Evolutionary conservation across 2,113 vertebrate species (phyloP).

Genomic region (Rhea americana): DNA sequence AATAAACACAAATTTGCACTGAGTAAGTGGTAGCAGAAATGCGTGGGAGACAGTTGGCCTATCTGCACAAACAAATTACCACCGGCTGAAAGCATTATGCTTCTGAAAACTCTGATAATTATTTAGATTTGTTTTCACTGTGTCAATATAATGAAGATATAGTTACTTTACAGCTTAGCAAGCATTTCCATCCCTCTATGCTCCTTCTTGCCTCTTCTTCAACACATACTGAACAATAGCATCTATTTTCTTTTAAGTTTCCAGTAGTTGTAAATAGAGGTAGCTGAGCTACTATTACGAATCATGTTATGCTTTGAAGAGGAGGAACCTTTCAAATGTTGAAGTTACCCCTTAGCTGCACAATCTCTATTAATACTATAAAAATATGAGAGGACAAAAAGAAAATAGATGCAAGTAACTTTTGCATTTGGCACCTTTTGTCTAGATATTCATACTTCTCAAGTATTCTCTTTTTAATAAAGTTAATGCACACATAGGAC

Average conservation of each 20-base stretch:
- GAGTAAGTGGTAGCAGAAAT: neutral
- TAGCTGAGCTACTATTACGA: conserved; percentile 78
- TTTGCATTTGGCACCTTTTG: conserved; percentile 84
- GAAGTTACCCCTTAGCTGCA: conserved; percentile 75
- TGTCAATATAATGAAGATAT: conserved; percentile 4
- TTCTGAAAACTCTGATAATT: conserved; percentile 18
- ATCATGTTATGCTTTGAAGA: conserved; percentile 69
- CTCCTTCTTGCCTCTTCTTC: conserved; percentile 56
- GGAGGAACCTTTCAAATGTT: conserved; percentile 74
- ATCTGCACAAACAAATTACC: neutral
- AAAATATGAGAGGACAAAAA: conserved; percentile 76
- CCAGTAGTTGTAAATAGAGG: conserved; percentile 80
- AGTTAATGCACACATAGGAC: conserved; percentile 82
- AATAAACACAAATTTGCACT: neutral
- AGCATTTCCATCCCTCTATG: conserved; percentile 36
- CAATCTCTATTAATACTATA: conserved; percentile 75
- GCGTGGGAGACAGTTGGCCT: neutral
- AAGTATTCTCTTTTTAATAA: conserved; percentile 82
- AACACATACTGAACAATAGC: conserved; percentile 61
- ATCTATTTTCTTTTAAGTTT: conserved; percentile 76
- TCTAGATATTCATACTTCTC: conserved; percentile 80
- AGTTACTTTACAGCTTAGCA: conserved; percentile 16
- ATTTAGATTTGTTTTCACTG: neutral
- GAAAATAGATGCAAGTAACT: conserved; percentile 79
- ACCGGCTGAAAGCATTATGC: conserved; percentile 13